phyloP scores from a whole-genome alignment of 2,888 invertebrate species.

The Microctonus hyperodae region DNA sequence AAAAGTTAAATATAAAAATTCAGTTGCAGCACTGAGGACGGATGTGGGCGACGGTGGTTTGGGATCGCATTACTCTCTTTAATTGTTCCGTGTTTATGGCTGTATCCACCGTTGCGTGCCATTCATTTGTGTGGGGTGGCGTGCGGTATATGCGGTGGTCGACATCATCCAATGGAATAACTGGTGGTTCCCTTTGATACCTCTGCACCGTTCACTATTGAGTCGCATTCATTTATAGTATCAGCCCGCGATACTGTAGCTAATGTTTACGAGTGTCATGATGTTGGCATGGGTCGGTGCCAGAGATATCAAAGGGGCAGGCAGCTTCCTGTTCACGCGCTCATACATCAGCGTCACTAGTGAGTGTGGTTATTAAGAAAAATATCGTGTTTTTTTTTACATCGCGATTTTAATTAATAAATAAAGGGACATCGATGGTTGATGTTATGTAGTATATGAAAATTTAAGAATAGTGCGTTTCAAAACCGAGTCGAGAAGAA shows the following conservation, averaged over 20 bases:
- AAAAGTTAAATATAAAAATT: background rate
- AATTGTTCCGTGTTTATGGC: conserved; percentile 92
- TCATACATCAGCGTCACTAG: conserved; percentile 59
- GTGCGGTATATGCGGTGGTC: conserved; percentile 84
- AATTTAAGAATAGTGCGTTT: background rate
- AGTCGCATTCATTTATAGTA: conserved; percentile 36
- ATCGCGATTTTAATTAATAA: background rate
- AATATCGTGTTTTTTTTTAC: background rate
- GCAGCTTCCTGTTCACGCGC: conserved; percentile 60
- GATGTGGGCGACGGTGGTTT: conserved; percentile 83
- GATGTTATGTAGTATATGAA: too few relatives aligned
- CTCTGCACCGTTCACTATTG: conserved; percentile 57
- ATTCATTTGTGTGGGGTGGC: conserved; percentile 83
- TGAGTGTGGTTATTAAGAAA: conserved; percentile 41
- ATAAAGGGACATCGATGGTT: too few relatives aligned
- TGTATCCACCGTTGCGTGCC: conserved; percentile 87
- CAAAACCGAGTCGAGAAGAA: background rate
- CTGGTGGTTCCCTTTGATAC: conserved; percentile 61
- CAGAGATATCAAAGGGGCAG: conserved; percentile 63
- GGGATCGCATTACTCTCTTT: conserved; percentile 85
- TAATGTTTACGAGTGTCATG: conserved; percentile 60
- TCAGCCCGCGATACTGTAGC: conserved; percentile 47
- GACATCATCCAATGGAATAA: conserved; percentile 68
- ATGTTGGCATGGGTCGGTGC: conserved; percentile 57
- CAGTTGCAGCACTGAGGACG: conserved; percentile 67